phyloP scores from a whole-genome alignment of 2,888 invertebrate species.

The Tenthredo amoena region DNA sequence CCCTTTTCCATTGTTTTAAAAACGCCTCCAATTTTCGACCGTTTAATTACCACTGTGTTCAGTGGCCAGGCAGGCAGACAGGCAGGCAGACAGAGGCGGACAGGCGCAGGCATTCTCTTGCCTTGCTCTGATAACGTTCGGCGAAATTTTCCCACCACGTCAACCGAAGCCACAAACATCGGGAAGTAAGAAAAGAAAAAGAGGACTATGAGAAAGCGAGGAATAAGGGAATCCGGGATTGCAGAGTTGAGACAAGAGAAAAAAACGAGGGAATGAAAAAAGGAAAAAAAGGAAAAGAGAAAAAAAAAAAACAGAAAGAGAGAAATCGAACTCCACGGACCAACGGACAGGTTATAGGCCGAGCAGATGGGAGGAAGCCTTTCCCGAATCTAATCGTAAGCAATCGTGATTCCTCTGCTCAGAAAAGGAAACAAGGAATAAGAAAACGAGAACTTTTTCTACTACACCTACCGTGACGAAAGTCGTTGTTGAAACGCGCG shows the following conservation, averaged over 20 bases:
- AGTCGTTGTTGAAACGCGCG: constrained; percentile 27
- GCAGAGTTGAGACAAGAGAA: constrained; percentile 9
- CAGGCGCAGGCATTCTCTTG: background rate
- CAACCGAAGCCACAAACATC: background rate
- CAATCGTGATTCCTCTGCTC: constrained; percentile 40
- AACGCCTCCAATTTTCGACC: constrained; percentile 27
- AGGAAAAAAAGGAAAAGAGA: background rate
- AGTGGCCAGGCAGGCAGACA: background rate
- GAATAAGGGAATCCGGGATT: background rate
- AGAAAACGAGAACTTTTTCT: background rate
- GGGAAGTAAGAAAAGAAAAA: background rate
- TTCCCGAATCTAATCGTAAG: constrained; percentile 44
- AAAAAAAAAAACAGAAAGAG: background rate
- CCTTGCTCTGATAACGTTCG: constrained; percentile 9
- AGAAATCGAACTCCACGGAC: constrained; percentile 50
- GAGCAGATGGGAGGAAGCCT: constrained; percentile 34
- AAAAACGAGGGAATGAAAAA: background rate
- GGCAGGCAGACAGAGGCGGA: background rate
- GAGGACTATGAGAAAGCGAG: background rate
- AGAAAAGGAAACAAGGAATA: background rate
- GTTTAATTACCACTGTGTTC: constrained; percentile 37
- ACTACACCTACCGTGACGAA: constrained; percentile 33
- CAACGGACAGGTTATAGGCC: constrained; percentile 37
- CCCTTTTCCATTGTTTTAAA: constrained; percentile 41
- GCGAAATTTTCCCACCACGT: constrained; percentile 10